Evolutionary conservation across 2,888 invertebrate species (phyloP).

Genomic region (Limnephilus marmoratus): DNA sequence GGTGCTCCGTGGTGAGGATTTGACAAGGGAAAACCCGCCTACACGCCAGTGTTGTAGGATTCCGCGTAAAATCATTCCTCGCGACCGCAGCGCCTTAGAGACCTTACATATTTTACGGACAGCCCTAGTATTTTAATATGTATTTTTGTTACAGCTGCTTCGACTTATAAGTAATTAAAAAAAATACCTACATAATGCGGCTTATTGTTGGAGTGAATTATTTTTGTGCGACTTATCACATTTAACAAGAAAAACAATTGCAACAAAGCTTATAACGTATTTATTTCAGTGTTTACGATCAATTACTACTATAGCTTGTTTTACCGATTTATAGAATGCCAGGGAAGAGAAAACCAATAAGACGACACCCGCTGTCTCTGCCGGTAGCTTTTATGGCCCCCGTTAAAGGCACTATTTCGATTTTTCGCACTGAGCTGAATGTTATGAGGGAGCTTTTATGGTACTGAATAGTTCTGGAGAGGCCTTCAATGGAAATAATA

Average conservation of each 20-base stretch:
- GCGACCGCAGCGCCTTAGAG: no score
- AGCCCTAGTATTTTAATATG: no score
- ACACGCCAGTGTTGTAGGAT: no score
- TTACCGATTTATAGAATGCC: neutral
- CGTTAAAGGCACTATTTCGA: conserved; percentile 13
- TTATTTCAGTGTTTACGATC: neutral
- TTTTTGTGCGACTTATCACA: neutral
- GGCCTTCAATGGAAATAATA: neutral
- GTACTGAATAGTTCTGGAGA: neutral
- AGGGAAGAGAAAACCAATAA: neutral
- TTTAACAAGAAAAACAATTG: neutral
- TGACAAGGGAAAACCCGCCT: no score
- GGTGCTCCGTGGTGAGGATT: no score
- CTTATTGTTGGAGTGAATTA: no score
- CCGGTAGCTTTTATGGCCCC: neutral
- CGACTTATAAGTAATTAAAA: no score
- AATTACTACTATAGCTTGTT: neutral
- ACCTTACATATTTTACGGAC: no score
- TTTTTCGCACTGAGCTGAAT: neutral
- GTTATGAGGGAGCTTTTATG: neutral
- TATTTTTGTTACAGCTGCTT: no score
- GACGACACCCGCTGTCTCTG: neutral
- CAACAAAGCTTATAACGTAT: neutral
- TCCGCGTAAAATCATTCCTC: no score
- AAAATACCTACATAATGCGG: no score